Conservation (phyloP, 2,888 invertebrate species). For the Scaptomyza tumidula region DNA sequence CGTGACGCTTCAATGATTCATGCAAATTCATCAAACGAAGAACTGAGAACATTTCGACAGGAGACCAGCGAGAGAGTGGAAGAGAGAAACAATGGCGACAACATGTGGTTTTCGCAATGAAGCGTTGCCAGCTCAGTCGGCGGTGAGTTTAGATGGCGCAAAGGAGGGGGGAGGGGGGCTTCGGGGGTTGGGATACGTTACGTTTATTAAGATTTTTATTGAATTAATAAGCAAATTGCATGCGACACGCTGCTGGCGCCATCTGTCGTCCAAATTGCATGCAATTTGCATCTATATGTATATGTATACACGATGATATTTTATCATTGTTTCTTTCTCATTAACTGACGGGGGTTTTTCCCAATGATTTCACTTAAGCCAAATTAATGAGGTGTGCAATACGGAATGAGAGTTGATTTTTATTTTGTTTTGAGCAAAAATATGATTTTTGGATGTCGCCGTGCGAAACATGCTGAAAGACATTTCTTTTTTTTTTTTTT, state of each 20-base stretch:
- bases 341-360: constrained; percentile 12
- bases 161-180: neutral
- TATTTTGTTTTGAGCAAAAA: constrained; percentile 8
- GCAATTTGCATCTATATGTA: constrained; percentile 53
- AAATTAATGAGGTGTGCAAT: constrained; percentile 50
- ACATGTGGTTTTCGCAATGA: constrained; percentile 72
- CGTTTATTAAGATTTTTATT: constrained; percentile 72
- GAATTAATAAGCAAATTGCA: constrained; percentile 78
- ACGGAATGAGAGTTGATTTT: constrained; percentile 14
- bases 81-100: constrained; percentile 33
- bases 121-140: constrained; percentile 34
- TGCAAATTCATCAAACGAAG: constrained; percentile 77
- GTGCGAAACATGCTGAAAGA: constrained; percentile 41
- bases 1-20: constrained; percentile 82
- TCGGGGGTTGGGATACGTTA: constrained; percentile 31
- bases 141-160: neutral
- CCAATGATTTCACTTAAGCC: constrained; percentile 33
- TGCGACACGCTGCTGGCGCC: constrained; percentile 77
- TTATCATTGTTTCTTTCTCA: constrained; percentile 39
- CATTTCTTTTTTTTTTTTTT: constrained; percentile 73
- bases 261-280: constrained; percentile 66
- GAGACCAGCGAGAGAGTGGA: neutral
- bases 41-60: neutral
- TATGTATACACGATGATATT: constrained; percentile 5
- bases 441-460: constrained; percentile 36